A percentile compares a stretch with the other conserved stretches of the same genome.
These are phyloP conservation scores for Amphiprion clarkii DNA, from an alignment of 2,797 vertebrate species.

Conservation along the genomic window DNA sequence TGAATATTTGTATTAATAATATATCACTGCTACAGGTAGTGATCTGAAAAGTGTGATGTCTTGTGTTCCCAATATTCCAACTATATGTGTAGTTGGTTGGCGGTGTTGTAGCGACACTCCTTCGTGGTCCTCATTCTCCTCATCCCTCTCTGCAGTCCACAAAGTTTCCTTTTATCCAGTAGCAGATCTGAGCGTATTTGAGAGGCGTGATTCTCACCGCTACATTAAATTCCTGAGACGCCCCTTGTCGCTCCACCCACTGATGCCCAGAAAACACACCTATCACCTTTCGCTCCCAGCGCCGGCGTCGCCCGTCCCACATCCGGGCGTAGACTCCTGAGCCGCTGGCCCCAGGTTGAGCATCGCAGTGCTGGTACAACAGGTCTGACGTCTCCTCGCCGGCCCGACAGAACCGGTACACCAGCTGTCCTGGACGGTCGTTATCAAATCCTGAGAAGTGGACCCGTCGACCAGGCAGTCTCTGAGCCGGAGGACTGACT, in stretches of 20 bases:
- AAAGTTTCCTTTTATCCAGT: constrained; percentile 99
- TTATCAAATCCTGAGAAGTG: constrained; percentile 98
- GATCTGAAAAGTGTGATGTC: constrained; percentile 4
- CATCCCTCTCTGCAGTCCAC: constrained; percentile 94
- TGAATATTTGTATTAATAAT: constrained; percentile 16
- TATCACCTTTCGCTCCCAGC: constrained; percentile 97
- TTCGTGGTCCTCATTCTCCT: constrained; percentile 43
- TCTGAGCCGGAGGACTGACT: constrained; percentile 90
- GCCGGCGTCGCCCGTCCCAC: constrained; percentile 91
- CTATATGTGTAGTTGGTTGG: not conserved
- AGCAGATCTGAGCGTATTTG: constrained; percentile 99
- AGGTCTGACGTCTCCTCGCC: constrained; percentile 95
- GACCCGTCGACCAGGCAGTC: constrained; percentile 91
- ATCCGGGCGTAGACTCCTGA: constrained; percentile 97
- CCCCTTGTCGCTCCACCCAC: constrained; percentile 95
- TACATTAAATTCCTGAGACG: constrained; percentile 95
- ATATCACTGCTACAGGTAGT: constrained; percentile 42
- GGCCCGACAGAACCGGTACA: constrained; percentile 96
- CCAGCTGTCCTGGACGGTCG: constrained; percentile 92
- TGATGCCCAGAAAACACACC: constrained; percentile 98
- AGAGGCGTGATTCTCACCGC: constrained; percentile 97
- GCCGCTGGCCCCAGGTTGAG: constrained; percentile 95
- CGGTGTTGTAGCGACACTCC: constrained; percentile 6
- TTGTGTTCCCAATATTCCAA: constrained; percentile 2
- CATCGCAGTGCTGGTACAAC: constrained; percentile 96